phyloP scores from a whole-genome alignment of 1,140 invertebrate species.

The Drosophila triauraria region DNA sequence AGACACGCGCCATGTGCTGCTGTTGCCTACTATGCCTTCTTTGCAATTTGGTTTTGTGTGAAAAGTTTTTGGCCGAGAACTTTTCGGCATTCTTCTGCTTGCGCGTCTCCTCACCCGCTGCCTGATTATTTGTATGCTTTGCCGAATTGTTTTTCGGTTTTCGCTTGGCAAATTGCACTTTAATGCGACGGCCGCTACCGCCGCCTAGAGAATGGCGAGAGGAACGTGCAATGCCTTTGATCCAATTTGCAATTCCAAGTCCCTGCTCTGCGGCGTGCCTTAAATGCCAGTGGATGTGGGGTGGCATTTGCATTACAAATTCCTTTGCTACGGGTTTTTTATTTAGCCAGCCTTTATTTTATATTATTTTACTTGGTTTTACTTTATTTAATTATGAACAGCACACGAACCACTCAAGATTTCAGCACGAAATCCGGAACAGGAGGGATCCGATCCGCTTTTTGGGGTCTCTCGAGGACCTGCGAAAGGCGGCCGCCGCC shows the following conservation, averaged over 20 bases:
- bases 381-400: slow-evolving; percentile 46
- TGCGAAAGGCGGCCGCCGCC: slow-evolving; percentile 9
- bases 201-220: slow-evolving; percentile 30
- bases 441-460: slow-evolving; percentile 2
- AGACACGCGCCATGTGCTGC: slow-evolving; percentile 70
- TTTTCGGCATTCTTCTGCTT: slow-evolving; percentile 33
- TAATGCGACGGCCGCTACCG: slow-evolving; percentile 25
- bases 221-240: slow-evolving; percentile 72
- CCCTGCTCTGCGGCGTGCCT: slow-evolving; percentile 49
- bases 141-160: slow-evolving; percentile 34
- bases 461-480: slow-evolving; percentile 19
- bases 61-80: slow-evolving; percentile 58
- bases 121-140: slow-evolving; percentile 41
- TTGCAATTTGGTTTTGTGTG: slow-evolving; percentile 39
- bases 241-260: slow-evolving; percentile 71
- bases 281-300: slow-evolving; percentile 41
- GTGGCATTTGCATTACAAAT: slow-evolving; percentile 57
- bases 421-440: slow-evolving; percentile 10
- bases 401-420: slow-evolving; percentile 32
- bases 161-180: slow-evolving; percentile 64
- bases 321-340: slow-evolving; percentile 16
- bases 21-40: slow-evolving; percentile 5
- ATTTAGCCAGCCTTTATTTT: slow-evolving; percentile 8
- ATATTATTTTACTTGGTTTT: slow-evolving; percentile 25
- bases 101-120: not conserved